These are phyloP conservation scores for Agrypnia vestita DNA, from an alignment of 1,140 invertebrate species.

Conservation along the genomic window DNA sequence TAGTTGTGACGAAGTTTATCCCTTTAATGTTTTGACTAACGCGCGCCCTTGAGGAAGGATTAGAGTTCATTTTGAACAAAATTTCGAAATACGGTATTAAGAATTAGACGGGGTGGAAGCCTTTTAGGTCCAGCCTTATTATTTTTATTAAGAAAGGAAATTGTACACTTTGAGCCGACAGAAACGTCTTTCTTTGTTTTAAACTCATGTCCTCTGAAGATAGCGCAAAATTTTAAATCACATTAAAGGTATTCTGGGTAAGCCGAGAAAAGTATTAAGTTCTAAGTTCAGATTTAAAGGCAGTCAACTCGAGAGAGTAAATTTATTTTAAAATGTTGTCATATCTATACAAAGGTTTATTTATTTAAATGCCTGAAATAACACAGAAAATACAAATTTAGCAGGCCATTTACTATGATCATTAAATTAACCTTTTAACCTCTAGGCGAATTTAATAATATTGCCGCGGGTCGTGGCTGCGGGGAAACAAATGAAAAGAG, in stretches of 20 bases:
- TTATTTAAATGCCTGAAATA: no score
- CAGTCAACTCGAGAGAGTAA: no score
- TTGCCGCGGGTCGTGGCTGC: no score
- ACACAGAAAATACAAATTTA: no score
- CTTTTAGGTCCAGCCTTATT: not conserved
- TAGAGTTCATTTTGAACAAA: not conserved
- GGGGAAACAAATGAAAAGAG: no score
- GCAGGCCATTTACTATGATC: no score
- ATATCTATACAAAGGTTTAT: no score
- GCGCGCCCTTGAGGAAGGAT: not conserved
- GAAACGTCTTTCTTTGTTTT: slow-evolving; percentile 11
- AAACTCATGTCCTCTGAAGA: slow-evolving; percentile 16
- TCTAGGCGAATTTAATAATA: no score
- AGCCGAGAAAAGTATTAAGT: not conserved
- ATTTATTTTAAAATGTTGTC: no score
- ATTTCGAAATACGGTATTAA: not conserved
- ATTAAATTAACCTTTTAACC: no score
- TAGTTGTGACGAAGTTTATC: not conserved
- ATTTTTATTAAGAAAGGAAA: not conserved
- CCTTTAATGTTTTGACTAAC: not conserved
- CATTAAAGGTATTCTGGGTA: not conserved
- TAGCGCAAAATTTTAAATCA: not conserved
- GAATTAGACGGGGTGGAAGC: not conserved
- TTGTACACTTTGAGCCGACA: not conserved
- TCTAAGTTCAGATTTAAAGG: not conserved